A percentile compares a stretch with the other conserved stretches of the same genome.
Evolutionary conservation across 35 echinoderm and acorn worm species (phyloP).

Genomic region (Amphiura filiformis): DNA sequence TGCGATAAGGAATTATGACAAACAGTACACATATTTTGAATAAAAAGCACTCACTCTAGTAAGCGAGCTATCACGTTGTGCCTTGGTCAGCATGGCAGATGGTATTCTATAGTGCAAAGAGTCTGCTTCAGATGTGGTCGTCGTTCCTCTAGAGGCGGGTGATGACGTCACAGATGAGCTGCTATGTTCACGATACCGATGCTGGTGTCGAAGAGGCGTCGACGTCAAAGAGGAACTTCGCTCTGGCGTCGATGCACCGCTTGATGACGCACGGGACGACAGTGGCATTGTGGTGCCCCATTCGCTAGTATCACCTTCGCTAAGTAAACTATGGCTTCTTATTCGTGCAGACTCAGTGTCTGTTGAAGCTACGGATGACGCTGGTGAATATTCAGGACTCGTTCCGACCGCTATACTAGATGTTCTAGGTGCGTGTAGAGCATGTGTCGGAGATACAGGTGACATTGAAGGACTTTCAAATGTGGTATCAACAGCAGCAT

Average conservation of each 20-base stretch:
- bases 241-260: constrained; percentile 65
- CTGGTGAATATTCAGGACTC: constrained; percentile 60
- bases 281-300: constrained; percentile 11
- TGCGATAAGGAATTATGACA: too few relatives aligned
- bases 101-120: neutral
- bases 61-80: neutral
- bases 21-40: neutral
- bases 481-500: constrained; percentile 48
- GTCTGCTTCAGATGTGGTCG: neutral
- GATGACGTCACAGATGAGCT: constrained; percentile 8
- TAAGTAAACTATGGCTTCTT: constrained; percentile 20
- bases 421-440: constrained; percentile 11
- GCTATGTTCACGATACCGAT: neutral
- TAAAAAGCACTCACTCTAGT: neutral
- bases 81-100: neutral
- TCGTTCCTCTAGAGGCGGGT: constrained; percentile 5
- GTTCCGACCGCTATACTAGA: constrained; percentile 60
- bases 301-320: constrained; percentile 24
- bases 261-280: constrained; percentile 57
- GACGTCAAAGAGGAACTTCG: constrained; percentile 26
- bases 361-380: constrained; percentile 54
- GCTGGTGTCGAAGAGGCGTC: neutral
- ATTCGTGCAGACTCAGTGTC: constrained; percentile 41
- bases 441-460: constrained; percentile 21
- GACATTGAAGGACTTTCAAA: constrained; percentile 28